phyloP scores from a whole-genome alignment of 2,797 vertebrate species.

The Coilia nasus region DNA sequence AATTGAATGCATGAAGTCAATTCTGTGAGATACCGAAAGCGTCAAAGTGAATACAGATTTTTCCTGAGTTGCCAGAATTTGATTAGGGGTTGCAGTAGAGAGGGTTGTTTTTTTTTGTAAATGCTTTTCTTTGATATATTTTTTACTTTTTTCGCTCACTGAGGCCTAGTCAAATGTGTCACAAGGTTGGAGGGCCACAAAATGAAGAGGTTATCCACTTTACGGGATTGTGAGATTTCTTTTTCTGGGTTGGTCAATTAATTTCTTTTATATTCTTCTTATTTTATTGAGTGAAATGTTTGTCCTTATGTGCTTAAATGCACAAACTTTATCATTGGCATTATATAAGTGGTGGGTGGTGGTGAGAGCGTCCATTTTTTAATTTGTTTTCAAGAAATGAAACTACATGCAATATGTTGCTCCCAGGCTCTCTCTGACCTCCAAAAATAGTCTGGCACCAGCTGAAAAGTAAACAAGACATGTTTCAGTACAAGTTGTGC shows the following conservation, averaged over 20 bases:
- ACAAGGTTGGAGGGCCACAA: too few relatives aligned
- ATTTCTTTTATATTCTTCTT: background rate
- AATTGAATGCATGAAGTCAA: constrained; percentile 41
- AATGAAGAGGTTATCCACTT: too few relatives aligned
- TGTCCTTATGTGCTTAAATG: background rate
- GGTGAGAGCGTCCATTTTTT: too few relatives aligned
- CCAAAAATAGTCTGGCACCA: too few relatives aligned
- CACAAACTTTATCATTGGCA: background rate
- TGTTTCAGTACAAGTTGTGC: background rate
- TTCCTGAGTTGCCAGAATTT: constrained; percentile 45
- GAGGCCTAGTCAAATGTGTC: background rate
- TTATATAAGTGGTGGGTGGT: too few relatives aligned
- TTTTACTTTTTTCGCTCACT: background rate
- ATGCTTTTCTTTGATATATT: background rate
- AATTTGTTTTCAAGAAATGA: background rate
- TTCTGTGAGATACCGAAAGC: constrained; percentile 19
- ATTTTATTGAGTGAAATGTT: background rate
- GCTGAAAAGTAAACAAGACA: too few relatives aligned
- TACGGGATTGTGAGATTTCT: too few relatives aligned
- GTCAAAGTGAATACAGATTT: constrained; percentile 43
- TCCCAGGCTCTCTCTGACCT: background rate
- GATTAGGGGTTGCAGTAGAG: constrained; percentile 47
- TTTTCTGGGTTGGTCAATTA: too few relatives aligned
- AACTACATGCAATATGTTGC: background rate
- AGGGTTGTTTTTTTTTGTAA: background rate